Evolutionary conservation across 1,140 invertebrate species (phyloP).

Genomic region (Bombus soroeensis): DNA sequence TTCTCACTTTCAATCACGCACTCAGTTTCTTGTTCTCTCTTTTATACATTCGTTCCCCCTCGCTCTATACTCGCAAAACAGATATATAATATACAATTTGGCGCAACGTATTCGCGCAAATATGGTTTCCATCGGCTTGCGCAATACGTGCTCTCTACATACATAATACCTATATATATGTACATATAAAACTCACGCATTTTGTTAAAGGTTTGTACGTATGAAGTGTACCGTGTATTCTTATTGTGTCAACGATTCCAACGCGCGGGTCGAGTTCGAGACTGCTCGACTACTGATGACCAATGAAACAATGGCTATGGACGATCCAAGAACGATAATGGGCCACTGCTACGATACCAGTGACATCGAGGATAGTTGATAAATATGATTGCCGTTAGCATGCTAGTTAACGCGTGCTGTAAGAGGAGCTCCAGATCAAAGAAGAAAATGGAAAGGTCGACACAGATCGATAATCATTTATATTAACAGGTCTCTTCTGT

Average conservation of each 20-base stretch:
- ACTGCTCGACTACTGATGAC: constrained; percentile 10
- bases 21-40: not conserved
- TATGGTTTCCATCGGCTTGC: constrained; percentile 2
- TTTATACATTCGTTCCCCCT: not conserved
- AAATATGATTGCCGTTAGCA: not conserved
- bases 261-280: not conserved
- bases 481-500: not conserved
- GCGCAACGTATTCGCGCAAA: constrained; percentile 37
- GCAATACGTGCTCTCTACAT: constrained; percentile 44
- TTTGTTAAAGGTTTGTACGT: constrained; percentile 60
- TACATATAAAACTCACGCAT: constrained; percentile 65
- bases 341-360: not conserved
- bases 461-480: not conserved
- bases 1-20: not conserved
- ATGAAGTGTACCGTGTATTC: constrained; percentile 40
- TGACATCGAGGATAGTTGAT: not conserved
- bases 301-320: constrained; percentile 18
- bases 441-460: constrained; percentile 12
- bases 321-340: constrained; percentile 24
- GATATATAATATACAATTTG: constrained; percentile 62
- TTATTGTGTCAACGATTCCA: constrained; percentile 32
- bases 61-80: constrained; percentile 7
- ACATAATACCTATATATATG: constrained; percentile 63
- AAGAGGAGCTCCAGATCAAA: not conserved
- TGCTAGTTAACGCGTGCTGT: not conserved